Evolutionary conservation across 2,113 vertebrate species (phyloP), one percentile per base, ranked within the genome.

Genomic region (Sinocyclocheilus maitianheensis): DNA sequence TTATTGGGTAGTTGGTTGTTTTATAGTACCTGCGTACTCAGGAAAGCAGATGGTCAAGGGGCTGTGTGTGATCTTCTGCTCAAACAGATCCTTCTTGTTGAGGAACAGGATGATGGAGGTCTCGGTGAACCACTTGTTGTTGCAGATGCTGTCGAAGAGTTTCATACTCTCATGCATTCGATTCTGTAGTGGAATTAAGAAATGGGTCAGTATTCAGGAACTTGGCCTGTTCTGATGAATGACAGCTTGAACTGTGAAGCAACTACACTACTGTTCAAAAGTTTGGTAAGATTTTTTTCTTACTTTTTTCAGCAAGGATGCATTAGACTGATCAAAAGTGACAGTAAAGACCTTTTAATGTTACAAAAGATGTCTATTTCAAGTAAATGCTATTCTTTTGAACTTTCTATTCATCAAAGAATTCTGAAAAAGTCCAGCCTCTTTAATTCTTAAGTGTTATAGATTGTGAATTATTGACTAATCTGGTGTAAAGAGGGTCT

Each of bases 151-250:
- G 94, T 99, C 98, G 0, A 99, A 99, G 63, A 99, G 95, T 96
- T 99, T 99, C 98, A 99, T 99, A 95, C 98, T 99, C 93, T 99
- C 98, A 0, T 99, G 98, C 98, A 99, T 99, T 40, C 98, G 98
- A 91, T 99, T 99, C 98, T 99, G 93, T 51, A 3, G 3, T n/a
- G 11, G 18, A 74, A 69, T 26, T 5, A 26, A 48, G 24, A 77
- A n/a, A 18, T 22, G 2, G 75, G 67, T 40, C 24, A 84, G 30
- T 53, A 51, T 20, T 71, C 30, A 20, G 30, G 53, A 55, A 1
- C 16, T 7, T 18, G 14, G 30, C 3, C 67, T 71, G 16, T 34
- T 3, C 34, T 37, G 67, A 71, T 20, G 3, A 48, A 48, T 48
- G 48, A 4, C 48, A 12, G 46, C 10, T 11, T 48, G 46, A 48